Conservation (phyloP, 2,113 vertebrate genomes). For the Oreochromis niloticus region DNA sequence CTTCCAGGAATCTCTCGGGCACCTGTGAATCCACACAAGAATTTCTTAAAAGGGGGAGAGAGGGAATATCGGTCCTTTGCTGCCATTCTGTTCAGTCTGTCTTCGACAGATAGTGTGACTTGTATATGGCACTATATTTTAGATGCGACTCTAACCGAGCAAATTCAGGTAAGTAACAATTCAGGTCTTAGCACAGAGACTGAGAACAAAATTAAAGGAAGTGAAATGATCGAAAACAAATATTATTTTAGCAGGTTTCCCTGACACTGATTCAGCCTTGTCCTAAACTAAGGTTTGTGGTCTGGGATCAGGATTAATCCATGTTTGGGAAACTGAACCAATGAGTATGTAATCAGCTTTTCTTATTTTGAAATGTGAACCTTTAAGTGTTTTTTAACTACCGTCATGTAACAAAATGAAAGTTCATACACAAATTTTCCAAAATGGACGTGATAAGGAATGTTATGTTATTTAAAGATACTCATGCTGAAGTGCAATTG, state of each 20-base stretch:
- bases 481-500: background rate
- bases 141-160: background rate
- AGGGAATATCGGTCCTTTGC: background rate
- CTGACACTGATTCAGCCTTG: background rate
- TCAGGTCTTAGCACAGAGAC: background rate
- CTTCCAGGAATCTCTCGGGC: constrained; percentile 83
- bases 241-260: background rate
- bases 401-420: background rate
- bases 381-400: background rate
- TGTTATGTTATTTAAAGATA: background rate
- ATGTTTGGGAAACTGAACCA: background rate
- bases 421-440: background rate
- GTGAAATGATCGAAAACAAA: background rate
- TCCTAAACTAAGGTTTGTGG: background rate
- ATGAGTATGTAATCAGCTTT: background rate
- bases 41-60: background rate
- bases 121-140: background rate
- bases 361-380: background rate
- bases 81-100: background rate
- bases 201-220: background rate
- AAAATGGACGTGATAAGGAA: background rate
- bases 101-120: background rate
- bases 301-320: background rate
- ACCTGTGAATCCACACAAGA: constrained; percentile 70
- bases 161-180: constrained; percentile 20